Conservation (phyloP, 2,797 vertebrate genomes). For the Steatocranus sp. region DNA sequence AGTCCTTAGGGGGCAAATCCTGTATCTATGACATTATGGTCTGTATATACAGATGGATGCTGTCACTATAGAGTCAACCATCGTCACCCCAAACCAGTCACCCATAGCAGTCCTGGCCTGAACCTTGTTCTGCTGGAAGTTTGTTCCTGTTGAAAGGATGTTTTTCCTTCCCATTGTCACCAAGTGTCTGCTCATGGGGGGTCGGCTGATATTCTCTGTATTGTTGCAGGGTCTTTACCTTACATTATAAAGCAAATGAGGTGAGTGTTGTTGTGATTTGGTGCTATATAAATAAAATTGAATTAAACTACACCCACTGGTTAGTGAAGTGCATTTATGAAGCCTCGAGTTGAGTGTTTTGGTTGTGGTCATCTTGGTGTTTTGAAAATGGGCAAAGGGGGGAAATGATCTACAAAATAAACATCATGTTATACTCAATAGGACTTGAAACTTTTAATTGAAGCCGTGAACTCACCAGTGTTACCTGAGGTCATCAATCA, state of each 20-base stretch:
- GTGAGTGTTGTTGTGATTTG: background rate
- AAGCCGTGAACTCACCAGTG: fast-evolving
- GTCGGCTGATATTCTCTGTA: background rate
- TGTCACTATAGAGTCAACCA: background rate
- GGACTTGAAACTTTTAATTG: background rate
- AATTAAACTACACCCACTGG: background rate
- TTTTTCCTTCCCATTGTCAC: too few species aligned
- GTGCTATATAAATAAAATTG: fast-evolving
- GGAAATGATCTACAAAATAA: background rate
- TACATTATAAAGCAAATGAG: background rate
- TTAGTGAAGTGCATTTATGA: background rate
- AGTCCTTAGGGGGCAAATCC: background rate
- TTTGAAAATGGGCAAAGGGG: background rate
- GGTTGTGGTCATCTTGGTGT: background rate
- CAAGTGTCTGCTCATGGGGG: background rate
- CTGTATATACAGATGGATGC: background rate
- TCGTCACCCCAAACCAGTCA: too few species aligned
- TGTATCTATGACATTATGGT: background rate
- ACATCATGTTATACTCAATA: background rate
- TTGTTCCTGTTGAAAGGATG: background rate
- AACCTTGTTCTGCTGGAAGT: background rate
- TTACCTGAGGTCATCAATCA: background rate
- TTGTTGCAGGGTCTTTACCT: background rate
- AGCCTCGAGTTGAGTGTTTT: background rate
- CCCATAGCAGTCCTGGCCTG: background rate